Evolutionary conservation across 1,140 invertebrate genomes (phyloP), one percentile per base, ranked within the genome.

Genomic region (Muscidifurax raptorellus): DNA sequence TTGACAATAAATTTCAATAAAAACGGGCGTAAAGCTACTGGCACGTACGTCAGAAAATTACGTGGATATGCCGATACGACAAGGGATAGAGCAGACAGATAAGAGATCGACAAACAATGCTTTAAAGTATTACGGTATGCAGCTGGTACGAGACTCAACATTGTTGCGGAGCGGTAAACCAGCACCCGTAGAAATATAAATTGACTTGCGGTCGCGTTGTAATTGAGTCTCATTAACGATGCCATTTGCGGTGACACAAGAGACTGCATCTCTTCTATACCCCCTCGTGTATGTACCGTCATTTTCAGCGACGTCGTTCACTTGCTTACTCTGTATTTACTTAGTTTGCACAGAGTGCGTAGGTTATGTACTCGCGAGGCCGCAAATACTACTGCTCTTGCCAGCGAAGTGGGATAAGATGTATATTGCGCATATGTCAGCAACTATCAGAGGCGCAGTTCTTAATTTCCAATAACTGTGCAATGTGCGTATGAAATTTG

Each of bases 171-270:
- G 28, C 22, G 22, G 18, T 74, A 12, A 6, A 0, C 30, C 44
- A 52, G 32, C 27, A 32, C 9, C 52, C 74, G 69, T 22, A 52
- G 15, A 76, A 74, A 84, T 89, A 88, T 78, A 86, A 87, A 90
- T 89, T 87, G 86, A 86, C 79, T 88, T 84, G 86, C 71, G 86
- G 80, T 78, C 47, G 47, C 44, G 66, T 66, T 18, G 69, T 76
- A 86, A 74, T 88, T 81, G 80, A 84, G 32, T 80, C 74, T 32
- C 80, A 87, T 84, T 87, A 85, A 85, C 84, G 78, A 79, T 77
- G 76, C 79, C 75, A 84, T 52, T 80, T 71, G 82, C 47, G 86
- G 77, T 25, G 32, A 40, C 30, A 32, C 40, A 77, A 36, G 59
- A 80, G n/a, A 81, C 66, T 75, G 12, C 32, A n/a, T 74, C 32